A percentile compares a stretch with the other conserved stretches of the same genome.
Evolutionary conservation across 2,797 vertebrate species (phyloP).

Genomic region (Karalla daura): DNA sequence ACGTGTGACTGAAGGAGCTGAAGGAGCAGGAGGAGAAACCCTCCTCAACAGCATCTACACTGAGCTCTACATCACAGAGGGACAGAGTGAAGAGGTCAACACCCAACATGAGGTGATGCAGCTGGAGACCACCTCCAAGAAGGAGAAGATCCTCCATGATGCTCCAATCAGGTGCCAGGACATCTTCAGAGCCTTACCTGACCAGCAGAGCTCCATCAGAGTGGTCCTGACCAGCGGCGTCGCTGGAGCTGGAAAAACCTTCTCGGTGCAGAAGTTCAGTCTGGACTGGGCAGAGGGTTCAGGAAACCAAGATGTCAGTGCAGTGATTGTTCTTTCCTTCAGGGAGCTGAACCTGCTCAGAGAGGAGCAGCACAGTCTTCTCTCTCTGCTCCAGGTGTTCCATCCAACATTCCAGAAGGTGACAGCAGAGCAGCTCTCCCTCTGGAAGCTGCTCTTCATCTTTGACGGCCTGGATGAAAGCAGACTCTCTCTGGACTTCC

Average conservation of each 20-base stretch:
- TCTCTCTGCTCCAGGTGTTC: background rate
- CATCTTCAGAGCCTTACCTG: background rate
- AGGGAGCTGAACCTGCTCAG: background rate
- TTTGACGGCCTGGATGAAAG: conserved; percentile 11
- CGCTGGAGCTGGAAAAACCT: conserved; percentile 4
- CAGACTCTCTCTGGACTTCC: conserved; percentile 2
- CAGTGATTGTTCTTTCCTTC: background rate
- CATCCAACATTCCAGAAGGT: conserved; percentile 8
- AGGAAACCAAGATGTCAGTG: background rate
- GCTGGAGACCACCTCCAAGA: background rate
- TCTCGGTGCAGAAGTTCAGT: conserved; percentile 9
- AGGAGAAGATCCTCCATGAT: background rate
- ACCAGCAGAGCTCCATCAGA: background rate
- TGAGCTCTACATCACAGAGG: conserved; percentile 23
- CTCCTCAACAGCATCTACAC: conserved; percentile 25
- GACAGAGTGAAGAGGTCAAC: conserved; percentile 3
- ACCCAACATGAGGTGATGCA: conserved; percentile 5
- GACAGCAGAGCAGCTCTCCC: background rate
- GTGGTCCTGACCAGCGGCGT: background rate
- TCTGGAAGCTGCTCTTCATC: background rate
- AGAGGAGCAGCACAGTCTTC: background rate
- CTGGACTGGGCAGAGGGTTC: conserved; percentile 6
- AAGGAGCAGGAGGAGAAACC: conserved; percentile 16
- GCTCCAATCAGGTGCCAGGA: background rate
- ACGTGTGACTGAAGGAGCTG: conserved; percentile 19